Base-by-base conservation (phyloP, 2,797 vertebrate genomes). In the Limosa lapponica region DNA sequence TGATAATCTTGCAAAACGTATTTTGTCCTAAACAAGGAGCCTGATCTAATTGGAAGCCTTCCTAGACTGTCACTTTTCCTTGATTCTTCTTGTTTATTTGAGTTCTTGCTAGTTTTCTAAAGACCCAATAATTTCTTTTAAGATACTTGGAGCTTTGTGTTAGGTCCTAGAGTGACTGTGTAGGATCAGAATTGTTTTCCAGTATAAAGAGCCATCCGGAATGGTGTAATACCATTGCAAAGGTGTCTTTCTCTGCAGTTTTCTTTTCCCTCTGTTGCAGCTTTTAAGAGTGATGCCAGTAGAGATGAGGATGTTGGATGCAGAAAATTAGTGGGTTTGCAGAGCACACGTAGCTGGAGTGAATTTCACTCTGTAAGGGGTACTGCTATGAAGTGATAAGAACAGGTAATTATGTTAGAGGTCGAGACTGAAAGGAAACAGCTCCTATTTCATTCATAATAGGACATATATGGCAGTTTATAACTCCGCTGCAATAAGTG, bases 381-480 rank as follows among this genome's bases (percentile, higher is more conserved):
- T 58, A 39, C 22, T 73, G 8, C 43, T 90, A 1, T 59, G 6
- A 91, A 55, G 20, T 6, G 36, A 0, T 43, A 67, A 67, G 28
- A 36, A 32, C 3, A 44, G 30, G 14, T 58, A 22, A 12, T 90
- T 39, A 14, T 2, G 1, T 36, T 66, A 24, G n/a, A 57, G 37
- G 6, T 67, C 23, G 14, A 52, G 28, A n/a, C 30, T 71, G 67
- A 73, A 78, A 62, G 11, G 22, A 62, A 46, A 11, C 3, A 5
- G 5, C 3, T 67, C 20, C 7, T 27, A 0, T 59, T 41, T 74
- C 43, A 3, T 7, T 73, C 3, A 2, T 46, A 16, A 43, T 8
- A 52, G 19, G 24, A 19, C 15, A 37, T 34, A 16, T 2, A 12
- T 57, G 14, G 3, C 6, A 44, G 25, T 74, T 82, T 30, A 7